A percentile compares a stretch with the other conserved stretches of the same genome.
These are phyloP conservation scores for Coranthus polyacanthus DNA, from an alignment of 2,797 vertebrate genomes.

Conservation along the genomic window DNA sequence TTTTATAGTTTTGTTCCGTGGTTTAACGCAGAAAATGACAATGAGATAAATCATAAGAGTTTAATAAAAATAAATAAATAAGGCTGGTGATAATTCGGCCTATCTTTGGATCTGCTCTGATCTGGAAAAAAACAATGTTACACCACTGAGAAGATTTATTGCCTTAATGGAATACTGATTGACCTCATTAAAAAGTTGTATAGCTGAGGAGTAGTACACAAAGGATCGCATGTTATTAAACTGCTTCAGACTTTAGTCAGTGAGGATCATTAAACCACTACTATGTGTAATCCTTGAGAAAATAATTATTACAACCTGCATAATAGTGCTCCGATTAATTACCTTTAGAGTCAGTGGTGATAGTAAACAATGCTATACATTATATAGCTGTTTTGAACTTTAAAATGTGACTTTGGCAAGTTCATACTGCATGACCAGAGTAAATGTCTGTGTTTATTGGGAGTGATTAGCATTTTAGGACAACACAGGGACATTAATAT, in stretches of 20 bases:
- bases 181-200: conserved; percentile 45
- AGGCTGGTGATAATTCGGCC: conserved; percentile 14
- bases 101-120: background rate
- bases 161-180: conserved; percentile 45
- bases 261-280: conserved; percentile 18
- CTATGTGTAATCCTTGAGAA: conserved; percentile 15
- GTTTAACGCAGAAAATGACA: conserved; percentile 4
- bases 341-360: conserved; percentile 14
- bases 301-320: conserved; percentile 26
- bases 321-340: conserved; percentile 15
- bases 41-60: background rate
- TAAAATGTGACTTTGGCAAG: conserved; percentile 51
- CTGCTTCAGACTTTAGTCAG: conserved; percentile 5
- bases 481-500: conserved; percentile 28
- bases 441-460: conserved; percentile 28
- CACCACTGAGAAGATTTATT: conserved; percentile 36
- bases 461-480: conserved; percentile 23
- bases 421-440: conserved; percentile 18
- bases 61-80: conserved; percentile 23
- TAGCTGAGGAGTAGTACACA: background rate
- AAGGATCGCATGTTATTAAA: conserved; percentile 48
- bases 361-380: conserved; percentile 4
- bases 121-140: background rate
- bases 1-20: background rate
- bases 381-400: conserved; percentile 32